Conservation (phyloP, 2,797 vertebrate species). For the Antrozous pallidus region DNA sequence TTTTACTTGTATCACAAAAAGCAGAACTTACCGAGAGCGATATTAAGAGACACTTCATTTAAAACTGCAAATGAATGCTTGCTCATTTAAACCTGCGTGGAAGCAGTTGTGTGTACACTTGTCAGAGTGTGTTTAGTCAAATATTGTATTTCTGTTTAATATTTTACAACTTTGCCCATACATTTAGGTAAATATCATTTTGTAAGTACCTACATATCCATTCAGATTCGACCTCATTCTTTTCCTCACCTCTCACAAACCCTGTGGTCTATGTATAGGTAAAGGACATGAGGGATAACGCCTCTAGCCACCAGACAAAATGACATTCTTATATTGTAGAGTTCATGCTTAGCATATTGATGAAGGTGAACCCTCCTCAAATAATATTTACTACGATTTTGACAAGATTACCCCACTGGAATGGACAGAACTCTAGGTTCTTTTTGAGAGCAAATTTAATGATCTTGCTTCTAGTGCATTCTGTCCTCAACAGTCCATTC, state of each 20-base stretch:
- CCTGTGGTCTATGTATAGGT: not conserved
- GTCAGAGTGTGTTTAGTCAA: not conserved
- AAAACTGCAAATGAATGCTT: not conserved
- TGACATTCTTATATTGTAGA: not conserved
- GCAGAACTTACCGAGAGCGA: slow-evolving; percentile 1
- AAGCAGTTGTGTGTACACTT: slow-evolving; percentile 2
- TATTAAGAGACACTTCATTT: slow-evolving; percentile 31
- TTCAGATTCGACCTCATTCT: not conserved
- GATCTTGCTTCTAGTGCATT: not conserved
- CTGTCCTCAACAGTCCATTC: not conserved
- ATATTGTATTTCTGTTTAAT: not conserved
- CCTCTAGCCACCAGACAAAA: not conserved
- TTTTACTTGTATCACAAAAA: not conserved
- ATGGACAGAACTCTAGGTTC: not conserved
- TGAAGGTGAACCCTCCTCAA: not conserved
- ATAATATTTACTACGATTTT: not conserved
- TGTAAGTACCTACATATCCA: not conserved
- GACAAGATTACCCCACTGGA: not conserved
- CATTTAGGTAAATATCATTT: not conserved
- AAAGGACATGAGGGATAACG: not conserved
- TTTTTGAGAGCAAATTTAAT: not conserved
- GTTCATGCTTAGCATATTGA: not conserved
- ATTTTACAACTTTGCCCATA: not conserved
- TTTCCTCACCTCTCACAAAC: not conserved
- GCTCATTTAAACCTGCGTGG: not conserved